Evolutionary conservation across 2,113 vertebrate genomes (phyloP).

Genomic region (Austrofundulus limnaeus): DNA sequence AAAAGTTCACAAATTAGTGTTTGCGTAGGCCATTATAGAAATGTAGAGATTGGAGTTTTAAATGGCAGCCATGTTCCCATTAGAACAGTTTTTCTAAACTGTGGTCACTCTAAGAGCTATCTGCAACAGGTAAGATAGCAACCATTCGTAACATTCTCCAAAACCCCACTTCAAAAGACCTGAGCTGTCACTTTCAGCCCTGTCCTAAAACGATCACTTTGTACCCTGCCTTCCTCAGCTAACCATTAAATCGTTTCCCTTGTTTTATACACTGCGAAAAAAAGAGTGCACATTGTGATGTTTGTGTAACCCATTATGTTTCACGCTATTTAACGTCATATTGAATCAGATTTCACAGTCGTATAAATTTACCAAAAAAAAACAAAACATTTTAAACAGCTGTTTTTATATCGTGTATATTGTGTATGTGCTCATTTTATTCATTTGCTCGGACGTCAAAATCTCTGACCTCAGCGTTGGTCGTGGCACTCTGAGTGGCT

Average conservation of each 20-base stretch:
- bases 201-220: slow-evolving; percentile 54
- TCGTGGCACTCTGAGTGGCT: slow-evolving; percentile 72
- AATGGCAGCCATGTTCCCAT: not conserved
- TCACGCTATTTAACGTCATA: slow-evolving; percentile 63
- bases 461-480: slow-evolving; percentile 71
- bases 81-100: not conserved
- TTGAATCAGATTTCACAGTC: slow-evolving; percentile 57
- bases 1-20: too few relatives aligned
- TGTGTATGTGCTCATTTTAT: slow-evolving; percentile 71
- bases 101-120: not conserved
- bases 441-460: slow-evolving; percentile 67
- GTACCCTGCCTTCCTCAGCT: slow-evolving; percentile 65
- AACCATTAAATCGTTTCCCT: slow-evolving; percentile 41
- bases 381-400: slow-evolving; percentile 68
- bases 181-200: slow-evolving; percentile 14
- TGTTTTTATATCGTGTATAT: slow-evolving; percentile 77
- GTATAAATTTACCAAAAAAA: slow-evolving; percentile 69
- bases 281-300: slow-evolving; percentile 46
- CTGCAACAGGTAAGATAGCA: too few relatives aligned
- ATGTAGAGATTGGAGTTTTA: not conserved
- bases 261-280: slow-evolving; percentile 53
- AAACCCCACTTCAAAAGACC: not conserved
- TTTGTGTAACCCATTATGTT: slow-evolving; percentile 62
- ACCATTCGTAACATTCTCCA: not conserved
- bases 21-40: too few relatives aligned